These are phyloP conservation scores for Charanyca ferruginea DNA, from an alignment of 2,888 invertebrate genomes.

Conservation along the genomic window DNA sequence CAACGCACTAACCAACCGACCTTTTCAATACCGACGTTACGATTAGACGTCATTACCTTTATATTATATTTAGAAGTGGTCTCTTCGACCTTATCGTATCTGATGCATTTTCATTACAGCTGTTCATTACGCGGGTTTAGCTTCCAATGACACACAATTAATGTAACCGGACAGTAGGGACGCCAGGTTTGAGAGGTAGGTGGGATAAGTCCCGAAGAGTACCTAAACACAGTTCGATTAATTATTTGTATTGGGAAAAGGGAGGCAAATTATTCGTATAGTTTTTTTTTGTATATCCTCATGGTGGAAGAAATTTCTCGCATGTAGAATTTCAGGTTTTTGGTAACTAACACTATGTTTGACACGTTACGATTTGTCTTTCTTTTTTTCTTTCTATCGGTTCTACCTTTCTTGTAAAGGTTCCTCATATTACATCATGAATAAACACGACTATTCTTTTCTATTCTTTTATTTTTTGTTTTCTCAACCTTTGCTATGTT, in stretches of 20 bases:
- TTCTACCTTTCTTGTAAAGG: not conserved
- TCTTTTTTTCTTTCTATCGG: not conserved
- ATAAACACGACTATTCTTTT: no score
- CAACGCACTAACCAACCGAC: conserved; percentile 18
- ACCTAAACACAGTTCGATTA: no score
- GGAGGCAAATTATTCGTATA: no score
- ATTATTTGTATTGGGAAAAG: not conserved
- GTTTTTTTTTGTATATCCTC: not conserved
- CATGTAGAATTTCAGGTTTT: not conserved
- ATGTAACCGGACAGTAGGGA: conserved; percentile 53
- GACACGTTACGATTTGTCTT: not conserved
- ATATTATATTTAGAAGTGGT: conserved; percentile 38
- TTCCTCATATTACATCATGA: not conserved
- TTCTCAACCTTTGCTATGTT: no score
- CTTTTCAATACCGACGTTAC: conserved; percentile 42
- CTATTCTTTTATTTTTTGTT: not conserved
- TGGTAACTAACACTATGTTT: not conserved
- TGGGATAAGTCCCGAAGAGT: conserved; percentile 6
- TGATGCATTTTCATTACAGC: conserved; percentile 65
- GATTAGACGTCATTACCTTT: conserved; percentile 35
- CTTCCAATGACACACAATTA: conserved; percentile 65
- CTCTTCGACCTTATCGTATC: conserved; percentile 47
- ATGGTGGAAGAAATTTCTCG: no score
- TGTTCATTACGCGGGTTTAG: conserved; percentile 60
- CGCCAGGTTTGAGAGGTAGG: conserved; percentile 3